A percentile compares a stretch with the other conserved stretches of the same genome.
Conservation (phyloP, 2,888 invertebrate species). For the Platynereis dumerilii region DNA sequence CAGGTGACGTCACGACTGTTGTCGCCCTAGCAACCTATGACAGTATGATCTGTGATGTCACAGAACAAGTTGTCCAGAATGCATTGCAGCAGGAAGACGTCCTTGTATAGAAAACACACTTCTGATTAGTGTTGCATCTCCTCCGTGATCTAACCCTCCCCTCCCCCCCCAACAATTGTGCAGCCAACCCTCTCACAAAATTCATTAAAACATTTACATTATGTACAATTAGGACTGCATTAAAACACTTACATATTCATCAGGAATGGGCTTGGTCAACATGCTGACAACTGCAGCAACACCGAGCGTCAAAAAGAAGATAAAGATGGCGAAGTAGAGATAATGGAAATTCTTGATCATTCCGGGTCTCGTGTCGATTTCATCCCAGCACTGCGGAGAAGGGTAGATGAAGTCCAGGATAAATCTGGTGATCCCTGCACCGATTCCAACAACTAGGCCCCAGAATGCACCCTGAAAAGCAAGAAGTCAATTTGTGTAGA, state of each 20-base stretch:
- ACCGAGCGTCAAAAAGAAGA: slow-evolving; percentile 63
- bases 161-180: too few species aligned
- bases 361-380: slow-evolving; percentile 42
- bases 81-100: too few species aligned
- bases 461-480: slow-evolving; percentile 67
- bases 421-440: slow-evolving; percentile 64
- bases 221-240: too few species aligned
- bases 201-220: too few species aligned
- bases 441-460: slow-evolving; percentile 66
- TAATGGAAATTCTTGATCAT: slow-evolving; percentile 58
- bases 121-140: too few species aligned
- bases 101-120: too few species aligned
- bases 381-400: slow-evolving; percentile 62
- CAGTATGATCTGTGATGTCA: too few species aligned
- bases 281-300: slow-evolving; percentile 63
- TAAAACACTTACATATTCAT: slow-evolving; percentile 30
- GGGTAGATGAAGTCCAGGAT: slow-evolving; percentile 65
- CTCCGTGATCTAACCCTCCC: too few species aligned
- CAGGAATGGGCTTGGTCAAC: slow-evolving; percentile 63
- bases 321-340: slow-evolving; percentile 66
- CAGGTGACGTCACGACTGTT: too few species aligned
- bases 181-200: too few species aligned
- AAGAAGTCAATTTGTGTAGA: slow-evolving; percentile 1
- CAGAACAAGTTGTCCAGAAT: too few species aligned
- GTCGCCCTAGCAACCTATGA: too few species aligned